Base-by-base conservation (phyloP, 2,797 vertebrate genomes). In the Macropodus opercularis region DNA sequence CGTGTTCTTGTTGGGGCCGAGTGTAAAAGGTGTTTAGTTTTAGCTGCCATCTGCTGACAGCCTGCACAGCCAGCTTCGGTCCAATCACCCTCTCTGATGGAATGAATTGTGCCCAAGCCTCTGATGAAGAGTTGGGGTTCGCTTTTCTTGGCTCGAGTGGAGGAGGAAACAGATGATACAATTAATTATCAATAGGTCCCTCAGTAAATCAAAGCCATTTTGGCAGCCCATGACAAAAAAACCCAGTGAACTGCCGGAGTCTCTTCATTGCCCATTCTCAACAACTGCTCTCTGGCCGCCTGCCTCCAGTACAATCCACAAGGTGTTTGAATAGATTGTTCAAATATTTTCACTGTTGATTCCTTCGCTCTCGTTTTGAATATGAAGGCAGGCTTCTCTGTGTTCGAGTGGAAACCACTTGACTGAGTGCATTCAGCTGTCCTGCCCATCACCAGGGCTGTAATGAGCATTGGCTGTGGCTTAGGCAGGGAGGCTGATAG, bases 321-420 rank as follows among this genome's bases (percentile, higher is more conserved):
- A 93, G 91, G 89, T 94, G 92, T 94, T 94, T 93, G 90, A 92
- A 92, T 92, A 92, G 90, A 91, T 90, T 93, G 90, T 91, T 92
- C 92, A 93, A 93, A 94, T 93, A 94, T 93, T 93, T 93, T 94
- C 86, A 87, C 89, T 91, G 88, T 86, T 87, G 84, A 91, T 87
- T 90, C 86, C 69, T 70, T 81, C 52, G 63, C 61, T 77, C 72
- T 74, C 23, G 10, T 78, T 86, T 83, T 81, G 72, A 87, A 80
- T 77, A 69, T 17, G 77, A 85, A 84, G 84, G 79, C 77, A 66
- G 72, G 78, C 80, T 81, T 74, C 48, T 83, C 72, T 39, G 63
- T 64, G 44, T 52, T 77, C 67, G 62, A 79, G 66, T 12, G 63
- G 74, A 70, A 85, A 78, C 72, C 72, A 78, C 82, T 87, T 85